Evolutionary conservation across 2,888 invertebrate species (phyloP), one percentile per base, ranked within the genome.

Genomic region (Cephonodes hylas): DNA sequence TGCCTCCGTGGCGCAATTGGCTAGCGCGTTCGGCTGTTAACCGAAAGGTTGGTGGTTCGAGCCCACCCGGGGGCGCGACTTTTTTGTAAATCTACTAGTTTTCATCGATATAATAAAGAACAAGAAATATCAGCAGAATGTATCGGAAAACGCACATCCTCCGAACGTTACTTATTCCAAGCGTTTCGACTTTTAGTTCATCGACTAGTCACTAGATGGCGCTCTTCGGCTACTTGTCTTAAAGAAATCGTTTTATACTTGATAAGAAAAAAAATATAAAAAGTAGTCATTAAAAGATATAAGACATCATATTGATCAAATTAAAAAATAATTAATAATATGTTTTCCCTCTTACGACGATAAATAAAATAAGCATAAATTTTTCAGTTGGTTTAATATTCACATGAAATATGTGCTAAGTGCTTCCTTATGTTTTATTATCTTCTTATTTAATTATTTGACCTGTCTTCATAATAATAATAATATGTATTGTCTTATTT

Each of bases 21-120:
- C 94, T 97, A 97, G 97, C 97, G 97, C 97, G 97, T 97, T 97
- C 97, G 97, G 97, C 97, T 97, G 97, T 97, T 97, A 97, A 97
- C 97, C 97, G 97, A 97, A 97, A 97, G 97, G 97, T 97, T 97
- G 97, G 97, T 97, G 97, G 97, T 97, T 97, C 97, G 95, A 97
- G 96, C 95, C 97, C 97, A 97, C 97, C 97, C 96, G 96, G 96
- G 96, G 96, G 96, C 96, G 96, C 0, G 59, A 63, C 83, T 91
- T 94, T 93, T 88, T 84, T 58, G 8, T 53, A 22, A 48, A 64
- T 61, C n/a, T 46, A 38, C 0, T 62, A 15, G 5, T 22, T 22
- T 22, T 22, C 22, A 22, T 45, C n/a, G n/a, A n/a, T n/a, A n/a
- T n/a, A n/a, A n/a, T n/a, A n/a, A n/a, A n/a, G n/a, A n/a, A n/a